phyloP scores from a whole-genome alignment of 1,140 invertebrate genomes.

The Drosophila sturtevanti region DNA sequence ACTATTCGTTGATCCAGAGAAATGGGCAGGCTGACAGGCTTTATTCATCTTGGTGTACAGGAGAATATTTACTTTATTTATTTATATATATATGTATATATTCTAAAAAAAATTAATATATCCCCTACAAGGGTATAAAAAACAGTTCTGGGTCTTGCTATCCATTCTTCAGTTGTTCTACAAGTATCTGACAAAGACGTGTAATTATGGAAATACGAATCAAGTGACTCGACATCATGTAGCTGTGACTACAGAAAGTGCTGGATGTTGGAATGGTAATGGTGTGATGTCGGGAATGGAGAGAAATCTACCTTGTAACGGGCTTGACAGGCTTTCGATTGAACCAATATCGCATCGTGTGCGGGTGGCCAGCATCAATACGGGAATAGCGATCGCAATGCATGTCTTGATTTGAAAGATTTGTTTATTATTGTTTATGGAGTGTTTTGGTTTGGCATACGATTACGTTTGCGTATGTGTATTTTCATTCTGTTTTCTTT shows the following conservation, averaged over 20 bases:
- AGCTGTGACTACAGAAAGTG: conserved; percentile 2
- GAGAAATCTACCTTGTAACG: conserved; percentile 43
- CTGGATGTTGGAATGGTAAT: not conserved
- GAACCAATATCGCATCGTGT: conserved; percentile 69
- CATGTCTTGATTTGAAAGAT: conserved; percentile 56
- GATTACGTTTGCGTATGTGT: conserved; percentile 52
- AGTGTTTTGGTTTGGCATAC: conserved; percentile 72
- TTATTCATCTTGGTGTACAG: too few species aligned
- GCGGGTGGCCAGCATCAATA: conserved; percentile 61
- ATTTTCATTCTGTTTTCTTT: conserved; percentile 10
- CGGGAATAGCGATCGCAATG: conserved; percentile 13
- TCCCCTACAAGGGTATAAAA: too few species aligned
- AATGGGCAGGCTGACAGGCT: too few species aligned
- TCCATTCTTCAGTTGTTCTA: conserved; percentile 12
- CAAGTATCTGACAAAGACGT: conserved; percentile 46
- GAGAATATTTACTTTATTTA: too few species aligned
- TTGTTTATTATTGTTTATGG: conserved; percentile 78
- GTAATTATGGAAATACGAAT: conserved; percentile 74
- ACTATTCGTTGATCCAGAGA: too few species aligned
- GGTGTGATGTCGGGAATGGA: not conserved
- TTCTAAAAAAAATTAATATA: too few species aligned
- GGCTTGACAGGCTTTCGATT: conserved; percentile 59
- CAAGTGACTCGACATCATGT: conserved; percentile 61
- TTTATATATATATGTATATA: too few species aligned
- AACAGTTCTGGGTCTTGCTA: not conserved